Conservation (phyloP, 2,113 vertebrate genomes). For the Henicopernis longicauda region DNA sequence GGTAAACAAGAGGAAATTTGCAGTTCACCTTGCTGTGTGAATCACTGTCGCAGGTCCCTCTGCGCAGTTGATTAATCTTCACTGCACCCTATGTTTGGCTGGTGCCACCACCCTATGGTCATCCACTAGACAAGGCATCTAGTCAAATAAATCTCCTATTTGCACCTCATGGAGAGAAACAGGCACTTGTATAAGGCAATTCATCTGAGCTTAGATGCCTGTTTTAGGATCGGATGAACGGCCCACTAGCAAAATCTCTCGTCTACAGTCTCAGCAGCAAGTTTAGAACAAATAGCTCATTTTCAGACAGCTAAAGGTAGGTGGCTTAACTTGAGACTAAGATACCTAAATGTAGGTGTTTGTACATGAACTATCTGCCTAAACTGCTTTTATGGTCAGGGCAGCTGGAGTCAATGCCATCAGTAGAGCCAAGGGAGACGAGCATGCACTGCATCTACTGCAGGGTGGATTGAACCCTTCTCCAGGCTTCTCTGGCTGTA, state of each 20-base stretch:
- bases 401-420: background rate
- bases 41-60: background rate
- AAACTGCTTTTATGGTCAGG: background rate
- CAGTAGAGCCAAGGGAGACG: background rate
- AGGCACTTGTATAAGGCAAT: background rate
- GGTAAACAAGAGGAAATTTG: background rate
- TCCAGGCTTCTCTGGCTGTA: background rate
- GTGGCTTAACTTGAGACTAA: background rate
- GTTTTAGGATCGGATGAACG: background rate
- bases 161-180: background rate
- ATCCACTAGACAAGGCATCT: background rate
- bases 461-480: accelerated
- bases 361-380: background rate
- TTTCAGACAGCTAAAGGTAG: background rate
- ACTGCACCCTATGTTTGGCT: background rate
- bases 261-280: background rate
- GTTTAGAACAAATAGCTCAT: background rate
- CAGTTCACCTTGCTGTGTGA: accelerated
- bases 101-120: background rate
- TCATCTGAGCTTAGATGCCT: background rate
- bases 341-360: background rate
- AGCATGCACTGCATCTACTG: background rate
- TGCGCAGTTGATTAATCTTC: background rate
- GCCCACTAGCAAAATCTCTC: background rate
- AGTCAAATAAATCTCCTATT: background rate